These are phyloP conservation scores for Drosophila demipolita DNA, from an alignment of 2,888 invertebrate genomes.

Conservation along the genomic window DNA sequence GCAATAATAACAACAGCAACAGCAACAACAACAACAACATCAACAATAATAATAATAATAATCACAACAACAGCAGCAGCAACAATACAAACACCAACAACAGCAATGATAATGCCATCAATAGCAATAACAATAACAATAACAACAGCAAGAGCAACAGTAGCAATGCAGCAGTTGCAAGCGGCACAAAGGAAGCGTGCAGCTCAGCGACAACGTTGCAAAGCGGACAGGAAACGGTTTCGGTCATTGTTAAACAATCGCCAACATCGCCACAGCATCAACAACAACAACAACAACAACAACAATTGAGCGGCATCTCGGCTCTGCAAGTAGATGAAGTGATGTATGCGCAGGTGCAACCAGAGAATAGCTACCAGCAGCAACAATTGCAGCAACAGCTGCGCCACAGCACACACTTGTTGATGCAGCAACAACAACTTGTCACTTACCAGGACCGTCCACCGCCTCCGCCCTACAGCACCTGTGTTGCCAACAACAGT, in stretches of 20 bases:
- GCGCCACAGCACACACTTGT: slow-evolving; percentile 37
- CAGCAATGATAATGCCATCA: slow-evolving; percentile 23
- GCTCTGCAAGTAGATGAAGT: slow-evolving; percentile 59
- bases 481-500: slow-evolving; percentile 39
- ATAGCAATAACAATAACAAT: slow-evolving; percentile 12
- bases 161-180: slow-evolving; percentile 22
- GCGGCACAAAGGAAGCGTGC: slow-evolving; percentile 26
- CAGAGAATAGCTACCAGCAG: slow-evolving; percentile 49
- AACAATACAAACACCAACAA: slow-evolving; percentile 19
- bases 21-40: slow-evolving; percentile 20
- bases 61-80: slow-evolving; percentile 19
- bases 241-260: slow-evolving; percentile 43
- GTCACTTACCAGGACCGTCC: slow-evolving; percentile 58
- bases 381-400: slow-evolving; percentile 37
- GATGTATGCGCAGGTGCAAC: slow-evolving; percentile 56
- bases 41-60: slow-evolving; percentile 18
- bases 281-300: slow-evolving; percentile 31
- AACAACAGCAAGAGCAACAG: slow-evolving; percentile 17
- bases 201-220: slow-evolving; percentile 21
- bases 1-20: slow-evolving; percentile 24
- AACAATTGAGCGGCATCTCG: slow-evolving; percentile 37
- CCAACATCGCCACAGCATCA: slow-evolving; percentile 44
- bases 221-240: slow-evolving; percentile 37
- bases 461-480: slow-evolving; percentile 72
- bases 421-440: slow-evolving; percentile 39